Conservation (phyloP, 1,140 invertebrate genomes). For the Wasmannia auropunctata region DNA sequence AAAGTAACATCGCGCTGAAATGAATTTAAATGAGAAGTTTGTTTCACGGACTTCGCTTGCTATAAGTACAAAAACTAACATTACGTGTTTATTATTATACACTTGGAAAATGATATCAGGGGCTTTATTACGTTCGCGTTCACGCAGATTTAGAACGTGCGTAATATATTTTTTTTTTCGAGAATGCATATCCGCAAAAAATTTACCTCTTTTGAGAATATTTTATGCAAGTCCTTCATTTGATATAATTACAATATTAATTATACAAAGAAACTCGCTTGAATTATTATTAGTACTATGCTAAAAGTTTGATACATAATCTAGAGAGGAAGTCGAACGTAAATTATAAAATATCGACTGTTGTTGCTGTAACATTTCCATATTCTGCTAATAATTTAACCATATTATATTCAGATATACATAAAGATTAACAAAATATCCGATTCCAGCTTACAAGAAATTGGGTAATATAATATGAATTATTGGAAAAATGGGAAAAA, state of each 20-base stretch:
- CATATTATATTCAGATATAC: background rate
- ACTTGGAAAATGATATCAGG: slow-evolving; percentile 22
- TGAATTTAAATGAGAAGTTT: slow-evolving; percentile 56
- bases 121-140: background rate
- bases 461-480: background rate
- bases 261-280: background rate
- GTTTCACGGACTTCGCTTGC: slow-evolving; percentile 8
- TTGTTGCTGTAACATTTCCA: background rate
- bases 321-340: background rate
- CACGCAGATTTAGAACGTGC: background rate
- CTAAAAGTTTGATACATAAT: background rate
- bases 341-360: background rate
- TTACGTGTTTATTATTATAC: slow-evolving; percentile 31
- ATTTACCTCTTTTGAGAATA: background rate
- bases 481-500: background rate
- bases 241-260: background rate
- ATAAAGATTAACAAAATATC: background rate
- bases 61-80: slow-evolving; percentile 33
- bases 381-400: background rate
- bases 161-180: too few species aligned
- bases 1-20: slow-evolving; percentile 41
- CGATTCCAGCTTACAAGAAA: background rate
- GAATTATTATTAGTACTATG: slow-evolving; percentile 1
- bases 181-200: too few species aligned
- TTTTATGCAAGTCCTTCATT: background rate